Evolutionary conservation across 2,113 vertebrate species (phyloP).

Genomic region (Abramis brama): DNA sequence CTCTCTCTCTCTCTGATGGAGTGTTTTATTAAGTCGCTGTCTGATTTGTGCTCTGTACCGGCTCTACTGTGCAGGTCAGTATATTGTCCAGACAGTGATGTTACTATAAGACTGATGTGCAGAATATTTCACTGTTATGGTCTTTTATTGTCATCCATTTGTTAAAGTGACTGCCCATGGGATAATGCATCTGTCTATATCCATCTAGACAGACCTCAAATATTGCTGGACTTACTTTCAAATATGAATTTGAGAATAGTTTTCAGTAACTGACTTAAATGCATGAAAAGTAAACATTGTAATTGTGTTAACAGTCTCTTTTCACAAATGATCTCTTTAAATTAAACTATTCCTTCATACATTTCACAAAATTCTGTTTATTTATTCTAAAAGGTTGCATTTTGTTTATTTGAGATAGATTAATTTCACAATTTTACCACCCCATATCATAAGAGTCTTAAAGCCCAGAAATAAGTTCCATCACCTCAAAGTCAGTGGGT

Average conservation of each 20-base stretch:
- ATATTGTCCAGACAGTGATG: slow-evolving; percentile 82
- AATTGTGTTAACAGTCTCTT: background rate
- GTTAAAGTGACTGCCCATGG: slow-evolving; percentile 55
- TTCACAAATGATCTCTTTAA: background rate
- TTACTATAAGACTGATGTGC: slow-evolving; percentile 76
- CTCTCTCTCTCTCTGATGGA: slow-evolving; percentile 40
- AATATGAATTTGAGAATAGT: background rate
- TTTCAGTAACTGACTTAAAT: background rate
- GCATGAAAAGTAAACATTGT: background rate
- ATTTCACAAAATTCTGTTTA: background rate
- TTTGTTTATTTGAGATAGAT: background rate
- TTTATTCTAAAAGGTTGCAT: background rate
- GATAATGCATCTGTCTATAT: slow-evolving; percentile 49
- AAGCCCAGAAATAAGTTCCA: too few species aligned
- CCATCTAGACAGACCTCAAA: background rate
- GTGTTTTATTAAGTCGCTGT: slow-evolving; percentile 86
- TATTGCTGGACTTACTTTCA: background rate
- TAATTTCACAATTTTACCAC: background rate
- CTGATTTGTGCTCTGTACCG: slow-evolving; percentile 87
- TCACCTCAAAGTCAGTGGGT: too few species aligned
- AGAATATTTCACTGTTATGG: slow-evolving; percentile 72
- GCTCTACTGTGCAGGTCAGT: slow-evolving; percentile 44
- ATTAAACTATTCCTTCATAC: background rate
- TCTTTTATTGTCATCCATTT: slow-evolving; percentile 74
- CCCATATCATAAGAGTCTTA: too few species aligned